These are phyloP conservation scores for Halichoerus grypus DNA, from an alignment of 2,113 vertebrate genomes.

Conservation along the genomic window DNA sequence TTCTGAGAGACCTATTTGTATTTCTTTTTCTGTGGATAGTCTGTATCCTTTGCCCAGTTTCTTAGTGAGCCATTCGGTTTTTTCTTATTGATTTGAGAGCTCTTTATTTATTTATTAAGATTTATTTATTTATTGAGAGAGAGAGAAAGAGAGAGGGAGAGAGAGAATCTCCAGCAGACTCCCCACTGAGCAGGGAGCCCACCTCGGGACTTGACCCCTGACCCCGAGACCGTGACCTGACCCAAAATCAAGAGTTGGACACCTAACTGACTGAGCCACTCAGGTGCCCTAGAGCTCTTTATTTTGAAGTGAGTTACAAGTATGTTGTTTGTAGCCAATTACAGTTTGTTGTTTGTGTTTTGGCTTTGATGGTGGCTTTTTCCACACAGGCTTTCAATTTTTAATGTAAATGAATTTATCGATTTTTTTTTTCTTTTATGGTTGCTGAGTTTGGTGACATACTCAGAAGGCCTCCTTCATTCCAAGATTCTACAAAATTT, in stretches of 20 bases:
- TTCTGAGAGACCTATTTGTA: neutral
- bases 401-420: neutral
- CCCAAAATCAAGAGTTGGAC: neutral
- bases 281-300: neutral
- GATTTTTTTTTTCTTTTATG: neutral
- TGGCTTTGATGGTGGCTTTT: neutral
- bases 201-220: neutral
- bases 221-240: neutral
- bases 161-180: neutral
- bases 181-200: neutral
- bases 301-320: neutral
- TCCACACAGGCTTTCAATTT: neutral
- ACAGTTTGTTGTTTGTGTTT: conserved; percentile 29
- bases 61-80: neutral
- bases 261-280: neutral
- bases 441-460: neutral
- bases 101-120: neutral
- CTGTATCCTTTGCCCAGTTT: neutral
- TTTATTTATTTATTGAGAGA: neutral
- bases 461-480: neutral
- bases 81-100: conserved; percentile 5
- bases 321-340: conserved; percentile 16
- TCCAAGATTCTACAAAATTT: neutral
- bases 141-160: neutral
- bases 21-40: neutral